Percentiles rank a stretch among this genome's conserved stretches.
These are phyloP conservation scores for Pollenia labialis DNA, from an alignment of 2,888 invertebrate genomes.

Conservation along the genomic window DNA sequence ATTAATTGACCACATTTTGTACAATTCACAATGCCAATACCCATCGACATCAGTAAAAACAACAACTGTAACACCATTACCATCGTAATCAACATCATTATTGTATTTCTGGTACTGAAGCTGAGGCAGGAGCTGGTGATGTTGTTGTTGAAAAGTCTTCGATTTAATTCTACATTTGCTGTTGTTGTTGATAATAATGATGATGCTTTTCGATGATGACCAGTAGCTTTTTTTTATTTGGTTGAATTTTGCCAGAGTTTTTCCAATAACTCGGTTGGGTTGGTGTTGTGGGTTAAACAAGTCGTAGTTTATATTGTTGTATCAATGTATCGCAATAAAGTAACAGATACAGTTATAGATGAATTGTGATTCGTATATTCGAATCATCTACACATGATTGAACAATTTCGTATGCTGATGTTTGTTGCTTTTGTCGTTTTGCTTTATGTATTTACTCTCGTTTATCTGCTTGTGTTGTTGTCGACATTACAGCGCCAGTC, in stretches of 20 bases:
- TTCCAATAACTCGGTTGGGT: neutral
- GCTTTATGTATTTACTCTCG: slow-evolving; percentile 61
- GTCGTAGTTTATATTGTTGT: slow-evolving; percentile 22
- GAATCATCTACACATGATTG: slow-evolving; percentile 64
- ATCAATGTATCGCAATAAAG: slow-evolving; percentile 41
- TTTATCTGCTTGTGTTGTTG: slow-evolving; percentile 64
- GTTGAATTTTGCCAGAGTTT: slow-evolving; percentile 47
- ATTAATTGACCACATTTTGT: slow-evolving; percentile 82
- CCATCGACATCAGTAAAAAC: slow-evolving; percentile 22
- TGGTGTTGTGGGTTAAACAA: slow-evolving; percentile 13
- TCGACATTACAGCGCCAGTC: slow-evolving; percentile 10
- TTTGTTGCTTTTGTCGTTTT: slow-evolving; percentile 27
- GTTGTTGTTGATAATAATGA: slow-evolving; percentile 48
- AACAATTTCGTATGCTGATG: slow-evolving; percentile 61
- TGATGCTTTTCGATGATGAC: slow-evolving; percentile 57
- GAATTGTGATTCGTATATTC: slow-evolving; percentile 52
- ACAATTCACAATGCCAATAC: slow-evolving; percentile 68
- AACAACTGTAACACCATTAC: slow-evolving; percentile 30
- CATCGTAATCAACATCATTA: slow-evolving; percentile 36
- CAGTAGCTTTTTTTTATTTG: slow-evolving; percentile 47
- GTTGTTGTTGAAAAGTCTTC: slow-evolving; percentile 24
- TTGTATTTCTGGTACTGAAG: slow-evolving; percentile 24
- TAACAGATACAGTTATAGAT: slow-evolving; percentile 62
- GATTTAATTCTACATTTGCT: slow-evolving; percentile 39
- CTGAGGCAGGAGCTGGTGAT: slow-evolving; percentile 1